phyloP scores from a whole-genome alignment of 1,140 invertebrate species.

The Leucophenga varia region DNA sequence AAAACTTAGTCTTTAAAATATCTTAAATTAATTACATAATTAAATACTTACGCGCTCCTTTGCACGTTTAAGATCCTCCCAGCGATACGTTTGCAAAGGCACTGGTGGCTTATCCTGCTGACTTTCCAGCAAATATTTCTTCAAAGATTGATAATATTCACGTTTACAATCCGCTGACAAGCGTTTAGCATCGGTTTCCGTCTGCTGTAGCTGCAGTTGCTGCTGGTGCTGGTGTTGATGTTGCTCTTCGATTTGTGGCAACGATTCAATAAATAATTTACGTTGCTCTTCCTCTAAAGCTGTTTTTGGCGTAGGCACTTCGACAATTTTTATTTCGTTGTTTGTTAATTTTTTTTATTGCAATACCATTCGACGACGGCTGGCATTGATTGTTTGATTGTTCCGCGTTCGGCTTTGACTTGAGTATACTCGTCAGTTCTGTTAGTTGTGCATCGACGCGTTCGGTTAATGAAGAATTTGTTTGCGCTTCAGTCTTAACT shows the following conservation, averaged over 20 bases:
- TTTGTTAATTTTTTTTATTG: slow-evolving; percentile 16
- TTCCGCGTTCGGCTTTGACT: slow-evolving; percentile 37
- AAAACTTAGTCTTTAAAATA: background rate
- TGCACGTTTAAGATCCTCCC: slow-evolving; percentile 69
- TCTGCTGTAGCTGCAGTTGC: slow-evolving; percentile 14
- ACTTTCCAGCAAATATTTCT: slow-evolving; percentile 45
- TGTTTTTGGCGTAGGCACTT: slow-evolving; percentile 43
- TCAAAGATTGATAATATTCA: slow-evolving; percentile 53
- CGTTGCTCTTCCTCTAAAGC: slow-evolving; percentile 43
- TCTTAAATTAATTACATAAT: background rate
- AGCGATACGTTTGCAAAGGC: slow-evolving; percentile 69
- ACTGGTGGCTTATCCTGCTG: slow-evolving; percentile 60
- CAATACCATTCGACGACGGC: too few species aligned
- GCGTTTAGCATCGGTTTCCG: slow-evolving; percentile 37
- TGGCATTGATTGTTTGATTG: too few species aligned
- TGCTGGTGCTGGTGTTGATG: too few species aligned
- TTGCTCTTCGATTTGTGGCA: slow-evolving; percentile 39
- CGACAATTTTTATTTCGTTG: slow-evolving; percentile 37
- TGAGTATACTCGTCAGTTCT: slow-evolving; percentile 48
- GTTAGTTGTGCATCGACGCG: slow-evolving; percentile 47
- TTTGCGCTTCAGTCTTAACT: slow-evolving; percentile 7
- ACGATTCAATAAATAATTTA: slow-evolving; percentile 46
- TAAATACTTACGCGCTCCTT: slow-evolving; percentile 52
- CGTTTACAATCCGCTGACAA: slow-evolving; percentile 51
- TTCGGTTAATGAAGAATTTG: slow-evolving; percentile 27